Conservation (phyloP, 2,113 vertebrate genomes). For the Pelecanus crispus region DNA sequence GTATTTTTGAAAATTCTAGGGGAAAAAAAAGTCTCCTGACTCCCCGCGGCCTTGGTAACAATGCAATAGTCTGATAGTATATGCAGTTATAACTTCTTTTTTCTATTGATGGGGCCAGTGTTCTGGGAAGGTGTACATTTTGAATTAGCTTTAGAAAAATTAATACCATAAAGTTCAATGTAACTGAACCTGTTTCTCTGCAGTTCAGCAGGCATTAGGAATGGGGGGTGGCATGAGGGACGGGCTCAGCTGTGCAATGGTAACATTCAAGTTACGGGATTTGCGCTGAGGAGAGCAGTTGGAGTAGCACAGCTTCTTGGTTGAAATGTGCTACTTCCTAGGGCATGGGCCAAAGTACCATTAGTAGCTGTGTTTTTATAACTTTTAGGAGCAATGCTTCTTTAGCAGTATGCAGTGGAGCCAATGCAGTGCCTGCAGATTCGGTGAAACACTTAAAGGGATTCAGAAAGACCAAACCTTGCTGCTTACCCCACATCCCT, state of each 20-base stretch:
- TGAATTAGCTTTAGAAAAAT: neutral
- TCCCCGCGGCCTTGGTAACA: neutral
- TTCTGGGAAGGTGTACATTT: neutral
- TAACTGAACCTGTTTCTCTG: neutral
- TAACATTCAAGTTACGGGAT: rapidly evolving
- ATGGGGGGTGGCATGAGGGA: neutral
- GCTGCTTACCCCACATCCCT: neutral
- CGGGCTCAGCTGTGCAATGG: neutral
- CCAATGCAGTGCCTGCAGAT: neutral
- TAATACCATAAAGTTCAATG: neutral
- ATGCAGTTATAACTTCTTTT: neutral
- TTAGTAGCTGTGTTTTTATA: neutral
- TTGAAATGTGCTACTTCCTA: neutral
- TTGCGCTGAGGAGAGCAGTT: neutral
- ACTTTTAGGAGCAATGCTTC: neutral
- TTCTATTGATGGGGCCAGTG: neutral
- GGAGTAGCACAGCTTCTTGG: neutral
- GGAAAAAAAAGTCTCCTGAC: neutral
- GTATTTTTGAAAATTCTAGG: neutral
- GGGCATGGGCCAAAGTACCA: neutral
- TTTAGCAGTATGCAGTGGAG: neutral
- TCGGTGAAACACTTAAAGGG: neutral
- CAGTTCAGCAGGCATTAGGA: neutral
- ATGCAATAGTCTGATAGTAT: neutral
- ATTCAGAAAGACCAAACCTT: neutral